These are phyloP conservation scores for Drosophila pachea DNA, from an alignment of 1,140 invertebrate species.

Conservation along the genomic window DNA sequence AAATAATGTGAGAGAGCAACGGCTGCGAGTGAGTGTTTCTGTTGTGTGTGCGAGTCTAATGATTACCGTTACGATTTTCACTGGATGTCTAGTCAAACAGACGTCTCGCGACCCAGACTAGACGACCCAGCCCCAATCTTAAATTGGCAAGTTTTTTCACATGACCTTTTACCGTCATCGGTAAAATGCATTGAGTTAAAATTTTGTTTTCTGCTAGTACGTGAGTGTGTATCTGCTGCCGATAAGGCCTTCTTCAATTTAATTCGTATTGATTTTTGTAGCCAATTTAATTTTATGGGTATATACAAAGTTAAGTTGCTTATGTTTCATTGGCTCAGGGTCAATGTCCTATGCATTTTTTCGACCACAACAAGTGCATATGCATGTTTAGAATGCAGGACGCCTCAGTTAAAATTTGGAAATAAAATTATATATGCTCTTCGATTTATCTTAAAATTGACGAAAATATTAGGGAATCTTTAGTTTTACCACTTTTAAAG, in stretches of 20 bases:
- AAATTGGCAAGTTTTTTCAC: constrained; percentile 54
- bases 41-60: constrained; percentile 52
- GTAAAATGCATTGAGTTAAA: constrained; percentile 16
- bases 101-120: constrained; percentile 71
- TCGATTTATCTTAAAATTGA: not conserved
- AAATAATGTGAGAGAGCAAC: constrained; percentile 46
- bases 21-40: constrained; percentile 14
- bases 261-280: constrained; percentile 52
- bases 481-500: not conserved
- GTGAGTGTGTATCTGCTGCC: constrained; percentile 14
- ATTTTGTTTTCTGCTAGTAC: not conserved
- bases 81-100: constrained; percentile 67
- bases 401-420: not conserved
- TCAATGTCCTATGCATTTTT: constrained; percentile 42
- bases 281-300: constrained; percentile 24
- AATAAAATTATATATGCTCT: not conserved
- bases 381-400: not conserved
- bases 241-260: constrained; percentile 17
- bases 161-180: constrained; percentile 64
- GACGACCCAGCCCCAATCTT: constrained; percentile 67
- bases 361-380: not conserved
- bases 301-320: constrained; percentile 19
- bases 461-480: no score
- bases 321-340: constrained; percentile 47
- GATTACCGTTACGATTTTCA: constrained; percentile 75